Evolutionary conservation across 1,140 invertebrate genomes (phyloP).

Genomic region (Anoplolepis gracilipes): DNA sequence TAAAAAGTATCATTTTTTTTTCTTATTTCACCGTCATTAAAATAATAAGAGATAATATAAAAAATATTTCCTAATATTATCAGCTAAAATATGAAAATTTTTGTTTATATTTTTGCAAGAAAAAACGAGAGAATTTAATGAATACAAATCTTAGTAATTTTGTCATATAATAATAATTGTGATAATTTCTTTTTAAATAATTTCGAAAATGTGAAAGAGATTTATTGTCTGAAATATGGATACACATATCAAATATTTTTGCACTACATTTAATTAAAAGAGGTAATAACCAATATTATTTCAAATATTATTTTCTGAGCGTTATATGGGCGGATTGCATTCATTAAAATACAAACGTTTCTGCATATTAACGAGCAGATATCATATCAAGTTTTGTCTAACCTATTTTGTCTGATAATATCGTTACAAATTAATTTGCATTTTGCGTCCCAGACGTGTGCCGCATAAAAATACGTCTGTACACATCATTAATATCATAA

Average conservation of each 20-base stretch:
- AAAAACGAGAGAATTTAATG: background rate
- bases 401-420: constrained; percentile 57
- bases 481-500: constrained; percentile 40
- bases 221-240: background rate
- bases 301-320: constrained; percentile 25
- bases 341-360: constrained; percentile 60
- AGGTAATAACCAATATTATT: constrained; percentile 52
- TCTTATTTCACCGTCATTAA: background rate
- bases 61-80: too few species aligned
- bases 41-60: background rate
- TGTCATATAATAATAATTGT: background rate
- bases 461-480: constrained; percentile 16
- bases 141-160: background rate
- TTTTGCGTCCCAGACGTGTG: constrained; percentile 20
- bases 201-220: background rate
- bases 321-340: constrained; percentile 14
- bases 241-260: background rate
- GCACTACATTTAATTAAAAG: constrained; percentile 33
- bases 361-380: constrained; percentile 59
- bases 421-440: constrained; percentile 52
- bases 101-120: background rate
- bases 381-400: constrained; percentile 59
- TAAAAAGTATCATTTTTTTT: too few species aligned
- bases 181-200: background rate
- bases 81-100: background rate